Evolutionary conservation across 2,113 vertebrate species (phyloP).

Genomic region (Zapus hudsonius): DNA sequence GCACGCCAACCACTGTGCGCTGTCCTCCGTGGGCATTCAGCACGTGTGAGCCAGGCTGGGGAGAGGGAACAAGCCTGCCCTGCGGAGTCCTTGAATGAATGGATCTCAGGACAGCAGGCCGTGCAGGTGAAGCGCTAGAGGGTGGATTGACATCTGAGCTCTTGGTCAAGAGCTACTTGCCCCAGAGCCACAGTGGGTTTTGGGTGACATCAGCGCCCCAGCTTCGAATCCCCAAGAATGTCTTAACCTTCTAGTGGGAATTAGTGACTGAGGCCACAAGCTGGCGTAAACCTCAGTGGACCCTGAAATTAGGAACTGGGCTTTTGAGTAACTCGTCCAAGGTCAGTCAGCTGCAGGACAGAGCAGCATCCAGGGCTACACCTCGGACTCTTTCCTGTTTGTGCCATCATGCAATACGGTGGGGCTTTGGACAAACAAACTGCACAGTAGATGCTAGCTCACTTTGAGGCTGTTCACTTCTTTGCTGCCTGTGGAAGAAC

Average conservation of each 20-base stretch:
- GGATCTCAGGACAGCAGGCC: not conserved
- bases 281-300: not conserved
- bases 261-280: not conserved
- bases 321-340: not conserved
- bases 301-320: constrained; percentile 31
- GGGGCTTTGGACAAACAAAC: not conserved
- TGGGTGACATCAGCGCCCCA: not conserved
- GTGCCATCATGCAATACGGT: not conserved
- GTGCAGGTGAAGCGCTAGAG: not conserved
- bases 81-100: not conserved
- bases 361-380: not conserved
- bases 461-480: not conserved
- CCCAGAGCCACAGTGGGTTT: not conserved
- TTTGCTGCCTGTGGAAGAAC: not conserved
- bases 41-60: not conserved
- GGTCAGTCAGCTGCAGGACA: not conserved
- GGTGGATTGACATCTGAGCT: not conserved
- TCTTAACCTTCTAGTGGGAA: not conserved
- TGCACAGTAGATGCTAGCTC: not conserved
- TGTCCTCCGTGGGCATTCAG: not conserved
- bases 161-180: not conserved
- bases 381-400: not conserved
- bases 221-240: not conserved
- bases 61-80: not conserved
- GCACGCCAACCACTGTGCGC: not conserved